These are phyloP conservation scores for Thereva unica DNA, from an alignment of 2,888 invertebrate species.

Conservation along the genomic window DNA sequence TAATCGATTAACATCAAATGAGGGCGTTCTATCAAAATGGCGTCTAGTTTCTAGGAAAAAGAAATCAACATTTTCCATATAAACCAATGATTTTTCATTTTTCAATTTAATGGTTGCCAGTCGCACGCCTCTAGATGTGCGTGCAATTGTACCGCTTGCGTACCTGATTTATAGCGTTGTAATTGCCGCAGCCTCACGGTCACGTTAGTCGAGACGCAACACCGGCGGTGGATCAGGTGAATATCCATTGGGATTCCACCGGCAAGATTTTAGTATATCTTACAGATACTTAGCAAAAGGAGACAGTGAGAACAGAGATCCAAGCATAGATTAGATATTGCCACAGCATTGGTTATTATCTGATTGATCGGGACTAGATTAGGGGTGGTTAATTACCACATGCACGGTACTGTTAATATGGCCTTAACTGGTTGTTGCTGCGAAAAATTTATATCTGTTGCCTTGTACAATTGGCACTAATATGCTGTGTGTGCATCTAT, in stretches of 20 bases:
- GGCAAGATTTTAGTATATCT: slow-evolving; percentile 4
- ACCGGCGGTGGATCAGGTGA: slow-evolving; percentile 2
- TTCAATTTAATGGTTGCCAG: slow-evolving; percentile 31
- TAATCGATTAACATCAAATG: slow-evolving; percentile 27
- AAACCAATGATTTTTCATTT: slow-evolving; percentile 22
- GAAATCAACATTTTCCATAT: slow-evolving; percentile 12
- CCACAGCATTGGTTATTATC: slow-evolving; percentile 11
- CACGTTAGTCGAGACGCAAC: neutral
- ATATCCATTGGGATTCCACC: slow-evolving; percentile 9
- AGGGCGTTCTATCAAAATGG: slow-evolving; percentile 33
- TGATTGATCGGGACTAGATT: slow-evolving; percentile 24
- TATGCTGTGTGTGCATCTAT: neutral
- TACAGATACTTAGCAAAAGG: neutral
- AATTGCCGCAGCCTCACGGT: slow-evolving; percentile 22
- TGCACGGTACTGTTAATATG: slow-evolving; percentile 27
- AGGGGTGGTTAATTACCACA: slow-evolving; percentile 35
- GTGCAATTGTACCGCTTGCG: slow-evolving; percentile 29
- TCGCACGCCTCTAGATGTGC: slow-evolving; percentile 34
- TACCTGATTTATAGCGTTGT: slow-evolving; percentile 27
- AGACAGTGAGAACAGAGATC: slow-evolving; percentile 17
- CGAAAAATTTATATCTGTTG: slow-evolving; percentile 25
- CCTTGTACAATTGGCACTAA: slow-evolving; percentile 25
- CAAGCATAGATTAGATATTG: slow-evolving; percentile 15
- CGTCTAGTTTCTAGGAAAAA: slow-evolving; percentile 31
- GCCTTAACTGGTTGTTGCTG: slow-evolving; percentile 27